These are phyloP conservation scores for Ormyrus thymus DNA, from an alignment of 2,888 invertebrate species.

Conservation along the genomic window DNA sequence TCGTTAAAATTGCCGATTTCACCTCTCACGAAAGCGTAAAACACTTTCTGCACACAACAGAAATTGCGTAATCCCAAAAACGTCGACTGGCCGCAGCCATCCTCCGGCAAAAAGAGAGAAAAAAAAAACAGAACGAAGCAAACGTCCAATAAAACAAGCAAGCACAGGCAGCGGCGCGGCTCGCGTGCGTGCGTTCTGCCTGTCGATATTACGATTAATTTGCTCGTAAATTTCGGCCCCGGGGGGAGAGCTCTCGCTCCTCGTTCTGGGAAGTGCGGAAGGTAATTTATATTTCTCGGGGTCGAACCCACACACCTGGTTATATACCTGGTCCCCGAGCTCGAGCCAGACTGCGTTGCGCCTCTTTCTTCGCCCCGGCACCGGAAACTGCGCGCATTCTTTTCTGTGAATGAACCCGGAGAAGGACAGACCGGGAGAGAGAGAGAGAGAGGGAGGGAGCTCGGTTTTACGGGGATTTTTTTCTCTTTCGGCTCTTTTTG, in stretches of 20 bases:
- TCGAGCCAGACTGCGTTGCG: conserved; percentile 71
- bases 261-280: conserved; percentile 66
- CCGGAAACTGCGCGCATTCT: conserved; percentile 42
- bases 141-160: neutral
- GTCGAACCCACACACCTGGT: conserved; percentile 64
- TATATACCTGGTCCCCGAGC: conserved; percentile 58
- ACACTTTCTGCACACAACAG: too few species aligned
- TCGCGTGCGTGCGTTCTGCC: conserved; percentile 39
- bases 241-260: conserved; percentile 53
- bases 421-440: conserved; percentile 33
- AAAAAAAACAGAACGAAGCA: conserved; percentile 2
- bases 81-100: too few species aligned
- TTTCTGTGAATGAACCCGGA: conserved; percentile 18
- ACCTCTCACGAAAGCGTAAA: too few species aligned
- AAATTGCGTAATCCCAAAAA: too few species aligned
- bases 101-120: neutral
- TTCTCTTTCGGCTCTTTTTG: conserved; percentile 8
- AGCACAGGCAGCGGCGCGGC: neutral
- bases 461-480: conserved; percentile 34
- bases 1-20: too few species aligned
- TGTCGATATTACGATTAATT: conserved; percentile 73
- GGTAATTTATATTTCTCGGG: conserved; percentile 72
- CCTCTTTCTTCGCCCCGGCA: conserved; percentile 53
- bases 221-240: conserved; percentile 71
- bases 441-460: conserved; percentile 31